Base-by-base conservation (phyloP, 2,888 invertebrate genomes). In the Achlya flavicornis region DNA sequence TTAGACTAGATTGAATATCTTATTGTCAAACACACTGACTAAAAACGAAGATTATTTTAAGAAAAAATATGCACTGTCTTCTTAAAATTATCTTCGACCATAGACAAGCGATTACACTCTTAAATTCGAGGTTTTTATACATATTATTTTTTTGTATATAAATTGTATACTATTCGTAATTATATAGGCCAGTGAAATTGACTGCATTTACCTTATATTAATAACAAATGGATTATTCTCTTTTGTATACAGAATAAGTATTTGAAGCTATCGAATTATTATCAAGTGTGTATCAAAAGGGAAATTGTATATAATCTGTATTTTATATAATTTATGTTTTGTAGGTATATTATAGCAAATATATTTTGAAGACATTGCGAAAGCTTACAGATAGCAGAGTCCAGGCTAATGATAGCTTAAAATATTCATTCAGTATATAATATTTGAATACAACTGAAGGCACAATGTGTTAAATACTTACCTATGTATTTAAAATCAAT, bases 181-280 rank as follows among this genome's bases (percentile, higher is more conserved):
- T 85, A 87, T 79, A 87, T 84, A 91, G 87, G 89, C 90, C 89
- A 83, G 89, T 84, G 88, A 89, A 91, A 92, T 92, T 92, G 92
- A 92, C 92, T 53, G 86, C 80, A 78, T 88, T 72, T 89, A 87
- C 90, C 86, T 87, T 91, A 89, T 79, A 81, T 71, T 65, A 65
- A 66, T 67, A 67, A 70, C 78, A 84, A 82, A 83, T 82, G 83
- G 81, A 82, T 87, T 81, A 76, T 71, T 76, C 19, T 19, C 8
- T 19, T 59, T 59, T 11, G 16, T 58, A 58, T 58, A 35, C 14
- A 14, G 58, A 58, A 35, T 35, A 35, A 58, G 5, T 32, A 58
- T 58, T n/a, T 53, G 53, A 53, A 53, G 53, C 53, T 53, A 53
- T 53, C 19, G 8, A 10, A 53, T 53, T 4, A 48, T 48, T 53